Base-by-base conservation (phyloP, 2,888 invertebrate species). In the Dolichomitus sp. region DNA sequence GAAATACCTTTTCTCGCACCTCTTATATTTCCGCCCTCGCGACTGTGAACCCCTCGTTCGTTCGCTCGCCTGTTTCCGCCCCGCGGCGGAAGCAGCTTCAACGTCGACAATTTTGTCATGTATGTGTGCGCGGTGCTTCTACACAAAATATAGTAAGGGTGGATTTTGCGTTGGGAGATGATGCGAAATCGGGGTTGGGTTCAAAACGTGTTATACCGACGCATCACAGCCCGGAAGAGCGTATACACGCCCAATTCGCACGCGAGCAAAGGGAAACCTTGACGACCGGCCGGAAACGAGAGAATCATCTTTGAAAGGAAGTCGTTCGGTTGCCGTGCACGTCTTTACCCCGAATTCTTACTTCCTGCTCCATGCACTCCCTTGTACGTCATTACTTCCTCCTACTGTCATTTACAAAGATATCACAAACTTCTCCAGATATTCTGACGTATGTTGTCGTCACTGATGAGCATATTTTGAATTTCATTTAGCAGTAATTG, bases 271-370 rank as follows among this genome's bases (percentile, higher is more conserved):
- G 73, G 69, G 84, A 84, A 84, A 80, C 86, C 81, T 63, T 80
- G 37, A 86, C 85, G 54, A 63, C 78, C 79, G 77, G 83, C 85
- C 85, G 87, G 86, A 87, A 86, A 84, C 80, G 68, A 81, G 78
- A 66, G 57, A 70, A 72, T 72, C 59, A 70, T 69, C 76, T 17
- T 59, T 57, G 66, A 76, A 66, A 81, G 76, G 76, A 76, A 81
- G 57, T 75, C 40, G 50, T 72, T 3, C 54, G 57, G 40, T 70
- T 57, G 27, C 50, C 9, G 50, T 42, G 52, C 40, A 54, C 40
- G 63, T 40, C 27, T 57, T 40, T 72, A 30, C 17, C 30, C 45
- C 61, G 37, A 77, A 68, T 68, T 45, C 61, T 52, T 54, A 54
- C 77, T 77, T 77, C 61, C 61, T 66, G 45, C 7, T 27, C 4